Percentiles rank a stretch among this genome's conserved stretches.
These are phyloP conservation scores for Bolinopsis microptera DNA, from an alignment of 37 sponge, comb jelly and placozoan species.

Conservation along the genomic window DNA sequence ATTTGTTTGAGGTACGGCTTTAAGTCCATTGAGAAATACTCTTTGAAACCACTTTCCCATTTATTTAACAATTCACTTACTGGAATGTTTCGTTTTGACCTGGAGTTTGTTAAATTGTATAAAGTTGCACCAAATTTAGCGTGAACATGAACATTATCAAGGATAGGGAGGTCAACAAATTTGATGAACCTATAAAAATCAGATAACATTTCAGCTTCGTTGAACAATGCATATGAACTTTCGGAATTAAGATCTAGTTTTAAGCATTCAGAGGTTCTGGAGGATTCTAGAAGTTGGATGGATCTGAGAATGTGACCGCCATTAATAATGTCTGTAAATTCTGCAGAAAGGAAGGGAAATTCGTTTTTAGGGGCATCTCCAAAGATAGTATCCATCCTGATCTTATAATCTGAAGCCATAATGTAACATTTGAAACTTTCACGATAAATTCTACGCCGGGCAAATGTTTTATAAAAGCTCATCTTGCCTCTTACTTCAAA, in stretches of 20 bases:
- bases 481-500: background rate
- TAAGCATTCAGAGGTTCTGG: background rate
- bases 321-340: background rate
- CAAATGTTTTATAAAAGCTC: background rate
- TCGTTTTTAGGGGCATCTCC: background rate
- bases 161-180: background rate
- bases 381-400: background rate
- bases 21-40: background rate
- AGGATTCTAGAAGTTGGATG: background rate
- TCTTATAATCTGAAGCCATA: background rate
- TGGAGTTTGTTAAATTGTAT: background rate
- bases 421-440: background rate
- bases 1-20: background rate
- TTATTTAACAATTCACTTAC: background rate
- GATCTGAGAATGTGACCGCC: background rate
- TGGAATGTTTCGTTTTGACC: background rate
- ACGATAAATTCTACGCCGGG: background rate
- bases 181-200: background rate
- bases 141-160: background rate
- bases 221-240: background rate
- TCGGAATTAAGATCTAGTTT: background rate
- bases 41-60: background rate
- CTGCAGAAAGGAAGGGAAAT: background rate
- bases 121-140: background rate
- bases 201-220: background rate